Evolutionary conservation across 2,113 vertebrate species (phyloP), one percentile per base, ranked within the genome.

Genomic region (Silurus glanis): DNA sequence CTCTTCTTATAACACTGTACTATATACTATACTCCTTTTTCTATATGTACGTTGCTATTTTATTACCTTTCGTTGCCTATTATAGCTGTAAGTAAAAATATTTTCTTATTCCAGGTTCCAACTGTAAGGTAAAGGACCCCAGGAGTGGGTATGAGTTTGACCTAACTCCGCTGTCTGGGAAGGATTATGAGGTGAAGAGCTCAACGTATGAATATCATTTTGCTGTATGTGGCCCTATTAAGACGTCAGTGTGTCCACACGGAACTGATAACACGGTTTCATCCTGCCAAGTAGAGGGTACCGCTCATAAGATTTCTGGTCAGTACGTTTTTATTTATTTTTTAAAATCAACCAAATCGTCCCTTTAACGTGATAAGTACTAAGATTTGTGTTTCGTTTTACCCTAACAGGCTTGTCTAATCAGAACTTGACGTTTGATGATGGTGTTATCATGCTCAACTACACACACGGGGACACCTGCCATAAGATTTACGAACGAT

Each of bases 381-480:
- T 14, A 13, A 16, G 6, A 25, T 71, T 87, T 16, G 49, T 47
- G 61, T 69, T 58, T 58, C 5, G 2, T 80, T 49, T 16, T 7
- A 13, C 47, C 59, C 69, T 79, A 62, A 16, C 89, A 99, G 98
- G 98, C 16, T 89, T 96, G 83, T 59, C 87, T 2, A 96, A 93
- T 84, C 94, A 96, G 92, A 94, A 93, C 62, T 89, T 99, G 89
- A 97, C 92, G 9, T 98, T 95, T 0, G 96, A 96, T 89, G 97
- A 97, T 72, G 97, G 97, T 17, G 90, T 98, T 83, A 93, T 99
- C 82, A 97, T 96, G 92, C 95, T 99, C 86, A 99, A 98, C 93
- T 99, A 97, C 89, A 98, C 96, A 0, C 91, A 25, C 0, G 98
- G 98, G 17, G 97, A 98, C 5, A 89, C 45, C 5, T 99, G 98